Conservation (phyloP, 2,888 invertebrate species). For the Microctonus hyperodae region DNA sequence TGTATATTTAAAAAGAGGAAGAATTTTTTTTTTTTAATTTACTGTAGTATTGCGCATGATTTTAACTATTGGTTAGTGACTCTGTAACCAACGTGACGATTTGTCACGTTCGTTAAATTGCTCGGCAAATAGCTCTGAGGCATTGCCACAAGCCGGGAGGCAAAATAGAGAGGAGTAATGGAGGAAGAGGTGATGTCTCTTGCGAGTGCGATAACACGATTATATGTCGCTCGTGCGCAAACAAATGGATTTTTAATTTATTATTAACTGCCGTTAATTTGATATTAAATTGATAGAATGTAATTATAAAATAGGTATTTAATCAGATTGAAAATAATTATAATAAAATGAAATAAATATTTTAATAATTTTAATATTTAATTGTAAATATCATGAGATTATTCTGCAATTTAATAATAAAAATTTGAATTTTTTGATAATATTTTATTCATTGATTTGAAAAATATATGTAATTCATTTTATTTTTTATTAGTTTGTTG, state of each 20-base stretch:
- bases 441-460: background rate
- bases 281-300: background rate
- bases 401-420: background rate
- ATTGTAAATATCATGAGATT: background rate
- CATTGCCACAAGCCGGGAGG: conserved; percentile 17
- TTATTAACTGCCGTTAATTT: background rate
- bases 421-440: background rate
- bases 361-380: background rate
- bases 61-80: conserved; percentile 15
- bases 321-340: background rate
- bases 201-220: conserved; percentile 38
- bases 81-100: conserved; percentile 27
- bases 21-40: background rate
- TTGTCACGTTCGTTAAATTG: conserved; percentile 40
- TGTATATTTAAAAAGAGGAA: background rate
- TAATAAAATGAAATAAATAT: background rate
- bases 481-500: background rate
- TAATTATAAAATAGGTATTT: background rate
- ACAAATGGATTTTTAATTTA: conserved; percentile 10
- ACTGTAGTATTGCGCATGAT: background rate
- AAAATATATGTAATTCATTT: no score
- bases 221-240: conserved; percentile 27
- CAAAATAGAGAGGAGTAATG: background rate
- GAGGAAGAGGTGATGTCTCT: conserved; percentile 21
- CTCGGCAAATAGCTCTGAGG: conserved; percentile 35